Evolutionary conservation across 2,113 vertebrate genomes (phyloP), one percentile per base, ranked within the genome.

Genomic region (Ammodytes marinus): DNA sequence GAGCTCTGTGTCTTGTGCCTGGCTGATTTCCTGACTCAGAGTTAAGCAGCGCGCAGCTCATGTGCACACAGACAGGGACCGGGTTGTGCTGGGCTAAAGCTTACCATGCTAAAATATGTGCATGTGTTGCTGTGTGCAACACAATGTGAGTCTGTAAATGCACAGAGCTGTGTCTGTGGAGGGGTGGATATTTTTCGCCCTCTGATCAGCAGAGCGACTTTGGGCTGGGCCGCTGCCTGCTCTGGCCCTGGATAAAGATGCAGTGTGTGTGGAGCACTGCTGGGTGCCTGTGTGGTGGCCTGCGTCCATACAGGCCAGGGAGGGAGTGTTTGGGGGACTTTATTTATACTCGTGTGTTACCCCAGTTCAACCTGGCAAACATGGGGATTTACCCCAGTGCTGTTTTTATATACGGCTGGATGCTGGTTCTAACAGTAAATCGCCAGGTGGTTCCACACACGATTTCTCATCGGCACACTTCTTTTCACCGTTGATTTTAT

Each of bases 121-220:
- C 91, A 91, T 91, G 93, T 86, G 90, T 84, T 91, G 88, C 92
- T 89, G 61, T 27, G 85, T 71, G 86, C 83, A 39, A 89, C 90
- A 94, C 91, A 94, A 94, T 93, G 89, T 19, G 70, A 77, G 88
- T 90, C 91, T 94, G 92, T 94, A 77, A 89, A 89, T 80, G 91
- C 87, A 94, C 91, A 94, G 90, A 91, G 92, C 86, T 69, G 85
- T 78, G 86, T 90, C 93, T 94, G 93, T 94, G 84, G 80, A 85
- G 85, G 43, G 12, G 59, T 27, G 79, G 82, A 63, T 91, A 92
- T 93, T 92, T 91, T 90, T 77, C 55, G 73, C 87, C 27, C 82
- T 89, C 73, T 87, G 90, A 89, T 88, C 87, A 80, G 81, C 76
- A 39, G 82, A 63, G 86, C 64, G 83, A 66, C 80, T 27, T 27